These are phyloP conservation scores for Tenthredo livida DNA, from an alignment of 2,888 invertebrate species.

Conservation along the genomic window DNA sequence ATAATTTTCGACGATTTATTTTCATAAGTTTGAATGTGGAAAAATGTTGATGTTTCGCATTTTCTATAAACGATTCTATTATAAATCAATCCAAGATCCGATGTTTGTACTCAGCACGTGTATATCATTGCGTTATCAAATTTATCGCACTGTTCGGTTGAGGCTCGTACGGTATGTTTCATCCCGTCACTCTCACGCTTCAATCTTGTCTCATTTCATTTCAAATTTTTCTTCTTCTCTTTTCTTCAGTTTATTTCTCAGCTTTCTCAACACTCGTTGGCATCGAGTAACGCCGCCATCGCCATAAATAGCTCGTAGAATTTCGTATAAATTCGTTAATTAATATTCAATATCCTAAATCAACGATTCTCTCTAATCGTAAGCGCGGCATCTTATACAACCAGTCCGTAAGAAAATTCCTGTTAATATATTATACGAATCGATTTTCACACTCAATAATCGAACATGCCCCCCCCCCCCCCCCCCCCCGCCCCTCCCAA, in stretches of 20 bases:
- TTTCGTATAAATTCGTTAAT: slow-evolving; percentile 26
- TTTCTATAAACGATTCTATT: background rate
- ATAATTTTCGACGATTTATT: too few relatives aligned
- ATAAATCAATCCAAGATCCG: background rate
- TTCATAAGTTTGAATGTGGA: too few relatives aligned
- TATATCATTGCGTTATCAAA: background rate
- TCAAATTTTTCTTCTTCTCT: too few relatives aligned
- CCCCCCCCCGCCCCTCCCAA: background rate
- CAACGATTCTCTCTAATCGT: background rate
- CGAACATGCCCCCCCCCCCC: background rate
- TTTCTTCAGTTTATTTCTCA: background rate
- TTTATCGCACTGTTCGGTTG: background rate
- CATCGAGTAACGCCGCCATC: background rate
- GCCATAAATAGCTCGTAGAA: background rate
- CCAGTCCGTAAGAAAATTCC: background rate
- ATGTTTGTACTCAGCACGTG: background rate
- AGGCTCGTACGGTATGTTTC: background rate
- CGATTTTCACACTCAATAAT: background rate
- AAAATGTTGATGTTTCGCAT: background rate
- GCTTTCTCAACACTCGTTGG: background rate
- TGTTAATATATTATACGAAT: background rate
- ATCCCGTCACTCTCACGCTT: background rate
- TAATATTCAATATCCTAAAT: background rate
- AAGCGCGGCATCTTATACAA: background rate
- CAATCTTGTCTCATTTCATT: background rate